These are phyloP conservation scores for Lymantria monacha DNA, from an alignment of 2,888 invertebrate species.

Conservation along the genomic window DNA sequence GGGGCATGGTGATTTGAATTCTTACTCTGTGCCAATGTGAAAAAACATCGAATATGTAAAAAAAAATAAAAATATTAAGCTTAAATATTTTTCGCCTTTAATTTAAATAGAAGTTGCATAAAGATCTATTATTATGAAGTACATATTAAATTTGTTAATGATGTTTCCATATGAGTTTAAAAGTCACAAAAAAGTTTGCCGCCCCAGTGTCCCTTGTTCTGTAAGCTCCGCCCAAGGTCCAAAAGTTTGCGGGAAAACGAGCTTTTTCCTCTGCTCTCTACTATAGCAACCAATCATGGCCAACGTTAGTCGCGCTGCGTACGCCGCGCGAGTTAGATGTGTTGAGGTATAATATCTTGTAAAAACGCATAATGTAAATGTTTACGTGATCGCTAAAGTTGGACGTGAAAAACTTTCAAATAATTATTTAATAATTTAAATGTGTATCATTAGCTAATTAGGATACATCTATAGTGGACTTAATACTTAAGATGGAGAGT, in stretches of 20 bases:
- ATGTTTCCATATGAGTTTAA: neutral
- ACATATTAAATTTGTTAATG: no score
- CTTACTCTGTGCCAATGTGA: no score
- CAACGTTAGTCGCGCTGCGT: conserved; percentile 53
- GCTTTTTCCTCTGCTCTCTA: conserved; percentile 44
- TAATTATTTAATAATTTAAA: conserved; percentile 32
- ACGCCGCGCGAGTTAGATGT: conserved; percentile 43
- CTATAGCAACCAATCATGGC: conserved; percentile 42
- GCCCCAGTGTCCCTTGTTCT: conserved; percentile 41
- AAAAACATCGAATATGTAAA: no score
- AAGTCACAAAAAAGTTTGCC: conserved; percentile 23
- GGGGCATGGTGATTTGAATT: no score
- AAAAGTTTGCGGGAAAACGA: conserved; percentile 55
- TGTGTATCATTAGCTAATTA: conserved; percentile 26
- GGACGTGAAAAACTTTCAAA: conserved; percentile 48
- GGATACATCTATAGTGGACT: conserved; percentile 30
- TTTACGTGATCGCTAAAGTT: conserved; percentile 65
- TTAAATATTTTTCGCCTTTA: no score
- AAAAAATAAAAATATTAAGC: no score
- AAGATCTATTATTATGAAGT: no score
- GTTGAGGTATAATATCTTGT: neutral
- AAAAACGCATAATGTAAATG: conserved; percentile 47
- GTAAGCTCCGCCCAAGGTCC: conserved; percentile 63
- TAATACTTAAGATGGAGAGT: conserved; percentile 69
- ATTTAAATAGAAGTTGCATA: no score